These are phyloP conservation scores for Alviniconcha marisindica DNA, from an alignment of 1,140 invertebrate genomes.

Conservation along the genomic window DNA sequence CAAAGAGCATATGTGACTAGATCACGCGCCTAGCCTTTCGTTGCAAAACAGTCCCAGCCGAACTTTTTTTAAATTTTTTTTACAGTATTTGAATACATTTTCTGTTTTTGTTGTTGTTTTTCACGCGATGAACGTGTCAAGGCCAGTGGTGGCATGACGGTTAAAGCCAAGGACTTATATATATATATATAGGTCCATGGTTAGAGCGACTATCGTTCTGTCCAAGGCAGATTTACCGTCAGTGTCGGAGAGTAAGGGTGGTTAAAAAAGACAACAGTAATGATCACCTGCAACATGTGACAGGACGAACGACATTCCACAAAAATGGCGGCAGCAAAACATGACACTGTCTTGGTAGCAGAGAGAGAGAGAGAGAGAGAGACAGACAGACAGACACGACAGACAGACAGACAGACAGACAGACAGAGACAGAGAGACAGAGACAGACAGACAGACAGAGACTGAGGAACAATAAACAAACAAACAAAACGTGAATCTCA, in stretches of 20 bases:
- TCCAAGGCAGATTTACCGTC: neutral
- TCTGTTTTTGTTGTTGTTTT: no score
- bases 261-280: neutral
- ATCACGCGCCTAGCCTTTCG: no score
- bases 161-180: no score
- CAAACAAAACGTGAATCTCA: neutral
- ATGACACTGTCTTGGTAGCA: no score
- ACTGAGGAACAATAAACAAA: neutral
- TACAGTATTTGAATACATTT: no score
- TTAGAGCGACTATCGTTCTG: neutral
- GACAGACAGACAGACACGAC: no score
- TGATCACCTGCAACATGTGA: neutral
- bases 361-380: neutral
- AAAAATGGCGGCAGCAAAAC: neutral
- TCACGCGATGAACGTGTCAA: no score
- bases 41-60: no score
- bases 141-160: no score
- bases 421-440: neutral
- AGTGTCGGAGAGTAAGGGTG: neutral
- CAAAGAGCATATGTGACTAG: no score
- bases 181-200: neutral
- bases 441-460: slow-evolving; percentile 10
- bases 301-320: neutral
- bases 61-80: no score
- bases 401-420: neutral